Base-by-base conservation (phyloP, 2,113 vertebrate genomes). In the Thinocorus orbignyianus region DNA sequence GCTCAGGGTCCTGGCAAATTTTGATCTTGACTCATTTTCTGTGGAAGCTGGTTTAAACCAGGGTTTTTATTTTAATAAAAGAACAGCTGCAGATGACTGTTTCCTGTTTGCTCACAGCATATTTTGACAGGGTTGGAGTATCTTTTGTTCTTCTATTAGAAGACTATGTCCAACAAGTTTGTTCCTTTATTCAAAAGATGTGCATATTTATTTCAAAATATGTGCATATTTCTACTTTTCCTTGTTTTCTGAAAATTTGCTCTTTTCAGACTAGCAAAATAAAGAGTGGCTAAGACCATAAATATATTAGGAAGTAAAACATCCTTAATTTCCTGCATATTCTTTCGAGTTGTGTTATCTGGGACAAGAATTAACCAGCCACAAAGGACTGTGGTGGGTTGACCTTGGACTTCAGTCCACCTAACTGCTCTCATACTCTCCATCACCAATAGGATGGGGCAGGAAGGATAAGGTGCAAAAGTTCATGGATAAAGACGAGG, bases 321-420 rank as follows among this genome's bases (percentile, higher is more conserved):
- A 49, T 2, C 20, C 39, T 6, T 13, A 44, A 61, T 25, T 17
- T 60, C n/a, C 14, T 49, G 7, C 10, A 33, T 54, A 31, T 70
- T 23, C 28, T 15, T 44, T 83, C 70, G 35, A 35, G 0, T 26
- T 74, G 7, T 44, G 15, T 65, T 24, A 76, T 6, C 17, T 84
- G 25, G 22, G 20, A 2, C 28, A 84, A 66, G 41, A 66, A 84
- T 16, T 11, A 17, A 10, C 8, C 42, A 64, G 4, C 3, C 37
- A 44, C 8, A 65, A 31, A 86, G 6, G 13, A 22, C 17, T 31
- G 28, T 33, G 10, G 10, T 31, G 28, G 11, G 2, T 12, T 74
- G 31, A 35, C 5, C 17, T 44, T 1, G 0, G 19, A n/a, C 42
- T 58, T 69, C 2, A 23, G 19, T 5, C 6, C 16, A 20, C 11